phyloP scores from a whole-genome alignment of 2,797 vertebrate species.

The Parauchenoglanis punctatus region DNA sequence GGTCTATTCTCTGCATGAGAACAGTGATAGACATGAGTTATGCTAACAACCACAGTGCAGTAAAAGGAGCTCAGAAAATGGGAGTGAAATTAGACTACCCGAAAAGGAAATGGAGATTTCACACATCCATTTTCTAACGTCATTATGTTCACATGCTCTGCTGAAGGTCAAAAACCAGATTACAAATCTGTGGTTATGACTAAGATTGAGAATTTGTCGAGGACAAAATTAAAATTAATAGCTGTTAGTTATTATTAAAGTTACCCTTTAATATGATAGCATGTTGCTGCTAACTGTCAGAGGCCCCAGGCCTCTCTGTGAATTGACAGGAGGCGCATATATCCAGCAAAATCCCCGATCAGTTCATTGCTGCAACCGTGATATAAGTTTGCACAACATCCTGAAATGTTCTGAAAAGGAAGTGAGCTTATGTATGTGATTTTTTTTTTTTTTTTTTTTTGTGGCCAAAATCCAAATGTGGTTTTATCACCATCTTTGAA shows the following conservation, averaged over 20 bases:
- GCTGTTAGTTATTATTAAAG: neutral
- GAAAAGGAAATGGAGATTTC: constrained; percentile 34
- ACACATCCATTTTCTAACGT: constrained; percentile 38
- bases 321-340: neutral
- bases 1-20: neutral
- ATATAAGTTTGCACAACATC: constrained; percentile 1
- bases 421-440: neutral
- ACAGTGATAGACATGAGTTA: constrained; percentile 10
- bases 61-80: constrained; percentile 15
- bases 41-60: constrained; percentile 4
- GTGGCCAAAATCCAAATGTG: constrained; percentile 16
- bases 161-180: constrained; percentile 13
- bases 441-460: neutral
- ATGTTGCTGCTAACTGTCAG: neutral
- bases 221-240: neutral
- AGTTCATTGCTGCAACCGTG: neutral
- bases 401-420: neutral
- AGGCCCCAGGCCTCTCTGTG: neutral
- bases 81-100: constrained; percentile 20
- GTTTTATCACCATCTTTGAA: constrained; percentile 19
- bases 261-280: neutral
- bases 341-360: neutral
- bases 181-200: constrained; percentile 11
- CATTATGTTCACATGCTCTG: constrained; percentile 11
- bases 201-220: neutral